Evolutionary conservation across 1,140 invertebrate species (phyloP), one percentile per base, ranked within the genome.

Genomic region (Camponotus pennsylvanicus): DNA sequence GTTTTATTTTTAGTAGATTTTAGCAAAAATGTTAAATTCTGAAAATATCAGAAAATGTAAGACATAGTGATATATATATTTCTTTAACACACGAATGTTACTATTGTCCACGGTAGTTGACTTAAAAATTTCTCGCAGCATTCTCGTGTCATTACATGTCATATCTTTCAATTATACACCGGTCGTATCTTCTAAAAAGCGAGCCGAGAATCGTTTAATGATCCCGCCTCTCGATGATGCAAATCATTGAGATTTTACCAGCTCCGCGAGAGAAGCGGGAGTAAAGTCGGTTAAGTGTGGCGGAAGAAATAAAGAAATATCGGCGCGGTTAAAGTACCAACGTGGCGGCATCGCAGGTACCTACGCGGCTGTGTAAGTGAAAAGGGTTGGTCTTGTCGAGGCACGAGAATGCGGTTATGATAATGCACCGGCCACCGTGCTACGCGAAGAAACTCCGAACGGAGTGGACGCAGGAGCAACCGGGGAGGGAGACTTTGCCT

Each of bases 341-440:
- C 49, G 49, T 15, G 34, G 75, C 55, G 37, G 55, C 71, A 73
- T 52, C 49, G 66, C 69, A 64, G 76, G 40, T 70, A 73, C 42
- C 27, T 52, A 61, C 45, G 40, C 52, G 80, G 21, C 55, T 90
- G 86, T 90, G 86, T 87, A 91, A 90, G 88, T 84, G 91, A 90
- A 92, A 93, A 92, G 91, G 92, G 92, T 93, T 92, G 92, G 59
- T 90, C 88, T 91, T 90, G 90, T 86, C 89, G 78, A 89, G 90
- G 93, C 91, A 92, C 91, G 92, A 93, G 93, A 95, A 94, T 94
- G 94, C 92, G 92, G 93, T 95, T 95, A 95, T 95, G 94, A 95
- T 95, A 95, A 95, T 95, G 93, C 92, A 93, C 82, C 91, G 92
- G 94, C 94, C 93, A 95, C 94, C 91, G 94, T 91, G 92, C 94